phyloP scores from a whole-genome alignment of 2,113 vertebrate species.

The Myiagra hebetior region DNA sequence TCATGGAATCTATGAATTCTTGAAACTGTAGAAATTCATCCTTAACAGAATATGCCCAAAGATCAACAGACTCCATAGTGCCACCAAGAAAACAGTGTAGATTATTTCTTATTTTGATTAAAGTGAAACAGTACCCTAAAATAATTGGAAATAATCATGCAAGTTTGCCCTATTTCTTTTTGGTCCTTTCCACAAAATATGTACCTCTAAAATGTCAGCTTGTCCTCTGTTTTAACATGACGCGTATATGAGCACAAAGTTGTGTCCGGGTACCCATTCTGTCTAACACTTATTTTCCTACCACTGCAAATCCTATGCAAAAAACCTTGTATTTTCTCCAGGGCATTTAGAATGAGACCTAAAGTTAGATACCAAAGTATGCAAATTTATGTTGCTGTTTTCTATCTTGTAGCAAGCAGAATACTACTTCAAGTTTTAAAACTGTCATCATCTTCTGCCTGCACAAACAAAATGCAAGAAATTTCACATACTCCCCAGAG shows the following conservation, averaged over 20 bases:
- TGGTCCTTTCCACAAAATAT: background rate
- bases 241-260: fast-evolving
- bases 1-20: background rate
- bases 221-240: background rate
- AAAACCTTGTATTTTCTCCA: background rate
- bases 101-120: background rate
- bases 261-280: background rate
- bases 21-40: background rate
- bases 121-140: background rate
- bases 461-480: background rate
- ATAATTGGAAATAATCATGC: background rate
- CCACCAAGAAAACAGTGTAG: background rate
- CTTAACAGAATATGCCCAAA: background rate
- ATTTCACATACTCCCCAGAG: background rate
- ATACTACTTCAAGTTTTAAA: background rate
- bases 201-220: background rate
- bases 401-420: background rate
- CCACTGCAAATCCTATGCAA: fast-evolving
- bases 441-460: background rate
- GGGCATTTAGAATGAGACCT: background rate
- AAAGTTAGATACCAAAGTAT: background rate
- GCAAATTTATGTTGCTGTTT: background rate
- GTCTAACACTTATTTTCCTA: background rate
- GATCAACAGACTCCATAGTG: background rate
- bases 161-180: background rate